Conservation (phyloP, 2,797 vertebrate genomes). For the Hypotaenidia okinawae region DNA sequence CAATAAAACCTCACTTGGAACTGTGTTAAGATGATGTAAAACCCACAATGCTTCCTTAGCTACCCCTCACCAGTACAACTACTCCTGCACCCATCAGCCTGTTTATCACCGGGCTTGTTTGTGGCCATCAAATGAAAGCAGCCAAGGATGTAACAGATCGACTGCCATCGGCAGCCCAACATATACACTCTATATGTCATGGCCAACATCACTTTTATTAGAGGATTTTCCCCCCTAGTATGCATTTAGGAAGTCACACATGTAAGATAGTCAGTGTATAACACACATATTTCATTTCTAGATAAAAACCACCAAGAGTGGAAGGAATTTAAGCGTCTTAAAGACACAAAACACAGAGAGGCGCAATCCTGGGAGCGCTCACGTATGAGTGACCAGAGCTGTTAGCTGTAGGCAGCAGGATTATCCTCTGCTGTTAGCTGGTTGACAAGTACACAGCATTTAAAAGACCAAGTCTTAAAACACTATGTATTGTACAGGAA, state of each 20-base stretch:
- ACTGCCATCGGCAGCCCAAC: neutral
- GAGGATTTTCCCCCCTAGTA: neutral
- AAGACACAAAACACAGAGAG: neutral
- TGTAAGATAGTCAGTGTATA: fast-evolving
- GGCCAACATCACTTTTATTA: neutral
- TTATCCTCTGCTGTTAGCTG: neutral
- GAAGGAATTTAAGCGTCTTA: neutral
- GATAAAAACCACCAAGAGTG: neutral
- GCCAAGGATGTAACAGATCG: neutral
- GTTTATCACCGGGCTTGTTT: neutral
- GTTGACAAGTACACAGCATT: neutral
- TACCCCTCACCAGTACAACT: neutral
- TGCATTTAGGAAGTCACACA: neutral
- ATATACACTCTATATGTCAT: too few species aligned
- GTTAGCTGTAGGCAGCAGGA: neutral
- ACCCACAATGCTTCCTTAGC: neutral
- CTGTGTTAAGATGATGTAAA: neutral
- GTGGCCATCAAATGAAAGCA: neutral
- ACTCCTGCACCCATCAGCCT: neutral
- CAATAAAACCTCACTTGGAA: neutral
- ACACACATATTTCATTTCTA: neutral
- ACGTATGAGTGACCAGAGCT: neutral
- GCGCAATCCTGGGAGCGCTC: neutral
- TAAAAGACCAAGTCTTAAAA: neutral
- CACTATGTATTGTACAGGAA: fast-evolving